phyloP scores from a whole-genome alignment of 2,888 invertebrate genomes.

The Mythimna ferrago region DNA sequence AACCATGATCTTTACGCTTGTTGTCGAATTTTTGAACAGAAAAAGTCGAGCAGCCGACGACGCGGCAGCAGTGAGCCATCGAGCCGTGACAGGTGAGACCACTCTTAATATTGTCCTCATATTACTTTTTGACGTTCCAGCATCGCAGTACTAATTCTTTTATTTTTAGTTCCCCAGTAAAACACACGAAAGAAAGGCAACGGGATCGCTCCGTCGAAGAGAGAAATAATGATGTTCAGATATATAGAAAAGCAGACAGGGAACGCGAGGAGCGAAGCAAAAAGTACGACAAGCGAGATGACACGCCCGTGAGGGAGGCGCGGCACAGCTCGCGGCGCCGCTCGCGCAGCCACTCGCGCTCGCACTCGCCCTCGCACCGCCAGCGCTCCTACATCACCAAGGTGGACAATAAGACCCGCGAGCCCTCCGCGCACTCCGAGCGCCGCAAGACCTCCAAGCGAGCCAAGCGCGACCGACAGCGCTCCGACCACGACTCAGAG shows the following conservation, averaged over 20 bases:
- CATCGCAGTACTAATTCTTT: slow-evolving; percentile 26
- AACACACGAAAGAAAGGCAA: slow-evolving; percentile 78
- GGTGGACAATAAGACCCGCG: slow-evolving; percentile 77
- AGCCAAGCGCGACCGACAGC: slow-evolving; percentile 74
- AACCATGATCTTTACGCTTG: slow-evolving; percentile 70
- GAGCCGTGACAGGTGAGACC: slow-evolving; percentile 81
- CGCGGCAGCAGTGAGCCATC: slow-evolving; percentile 83
- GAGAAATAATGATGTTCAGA: slow-evolving; percentile 77
- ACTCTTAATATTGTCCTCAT: not conserved
- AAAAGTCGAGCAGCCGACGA: slow-evolving; percentile 85
- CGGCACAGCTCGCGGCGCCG: slow-evolving; percentile 74
- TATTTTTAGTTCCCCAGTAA: slow-evolving; percentile 84
- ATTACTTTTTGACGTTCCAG: not conserved
- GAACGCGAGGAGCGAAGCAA: slow-evolving; percentile 84
- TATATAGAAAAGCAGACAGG: slow-evolving; percentile 81
- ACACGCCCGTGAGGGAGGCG: slow-evolving; percentile 64
- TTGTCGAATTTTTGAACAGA: slow-evolving; percentile 83
- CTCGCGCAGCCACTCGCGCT: slow-evolving; percentile 72
- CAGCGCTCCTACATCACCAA: slow-evolving; percentile 82
- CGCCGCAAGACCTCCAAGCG: slow-evolving; percentile 70
- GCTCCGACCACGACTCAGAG: slow-evolving; percentile 77
- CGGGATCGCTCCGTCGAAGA: slow-evolving; percentile 78
- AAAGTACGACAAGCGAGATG: slow-evolving; percentile 81
- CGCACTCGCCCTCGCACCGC: slow-evolving; percentile 73
- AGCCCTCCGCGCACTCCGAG: slow-evolving; percentile 73